Evolutionary conservation across 2,797 vertebrate species (phyloP).

Genomic region (Eupleurogrammus muticus): DNA sequence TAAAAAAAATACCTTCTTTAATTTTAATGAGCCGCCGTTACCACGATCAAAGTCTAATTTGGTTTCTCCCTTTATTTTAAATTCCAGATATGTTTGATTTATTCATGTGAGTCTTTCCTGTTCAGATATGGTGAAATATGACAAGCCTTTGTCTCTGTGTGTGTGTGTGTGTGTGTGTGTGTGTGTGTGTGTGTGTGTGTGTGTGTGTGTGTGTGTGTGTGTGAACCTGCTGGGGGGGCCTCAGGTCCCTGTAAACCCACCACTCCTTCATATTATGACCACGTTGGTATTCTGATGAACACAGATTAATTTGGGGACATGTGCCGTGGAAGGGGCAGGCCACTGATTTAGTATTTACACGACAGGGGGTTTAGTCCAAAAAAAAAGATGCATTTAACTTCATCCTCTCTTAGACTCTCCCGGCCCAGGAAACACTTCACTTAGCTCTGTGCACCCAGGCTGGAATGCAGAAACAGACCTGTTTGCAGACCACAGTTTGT

Average conservation of each 20-base stretch:
- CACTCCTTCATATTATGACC: constrained; percentile 18
- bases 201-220: constrained; percentile 38
- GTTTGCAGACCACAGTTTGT: background rate
- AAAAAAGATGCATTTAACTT: too few relatives aligned
- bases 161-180: constrained; percentile 36
- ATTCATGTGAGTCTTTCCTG: constrained; percentile 5
- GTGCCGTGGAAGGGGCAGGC: constrained; percentile 17
- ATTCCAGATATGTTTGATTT: constrained; percentile 20
- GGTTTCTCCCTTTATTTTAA: constrained; percentile 22
- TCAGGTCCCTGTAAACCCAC: background rate
- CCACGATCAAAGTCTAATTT: constrained; percentile 31
- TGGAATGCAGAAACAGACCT: background rate
- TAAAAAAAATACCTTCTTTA: constrained; percentile 55
- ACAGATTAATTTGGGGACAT: constrained; percentile 20
- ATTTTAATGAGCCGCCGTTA: constrained; percentile 31
- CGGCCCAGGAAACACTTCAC: too few relatives aligned
- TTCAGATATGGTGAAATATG: constrained; percentile 23
- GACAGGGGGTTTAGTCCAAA: background rate
- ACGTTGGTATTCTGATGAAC: constrained; percentile 25
- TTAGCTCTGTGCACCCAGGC: too few relatives aligned
- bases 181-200: constrained; percentile 27
- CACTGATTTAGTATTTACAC: background rate
- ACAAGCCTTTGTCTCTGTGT: constrained; percentile 33
- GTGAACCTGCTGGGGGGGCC: constrained; percentile 1
- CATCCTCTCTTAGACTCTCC: too few relatives aligned